phyloP scores from a whole-genome alignment of 2,888 invertebrate genomes.

The Mayetiola destructor region DNA sequence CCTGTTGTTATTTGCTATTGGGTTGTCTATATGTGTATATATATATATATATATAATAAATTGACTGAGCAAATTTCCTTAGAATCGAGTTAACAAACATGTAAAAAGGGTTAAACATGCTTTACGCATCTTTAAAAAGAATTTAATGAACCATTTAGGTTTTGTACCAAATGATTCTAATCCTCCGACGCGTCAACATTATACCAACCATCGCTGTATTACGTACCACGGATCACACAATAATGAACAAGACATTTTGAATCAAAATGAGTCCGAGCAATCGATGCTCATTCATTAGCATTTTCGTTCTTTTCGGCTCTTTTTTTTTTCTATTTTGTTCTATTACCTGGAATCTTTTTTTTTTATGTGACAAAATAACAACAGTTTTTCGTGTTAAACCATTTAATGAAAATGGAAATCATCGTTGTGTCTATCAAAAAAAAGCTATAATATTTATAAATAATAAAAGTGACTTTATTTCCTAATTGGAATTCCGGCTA shows the following conservation, averaged over 20 bases:
- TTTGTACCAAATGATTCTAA: slow-evolving; percentile 1
- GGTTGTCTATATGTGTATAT: neutral
- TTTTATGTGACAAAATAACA: no score
- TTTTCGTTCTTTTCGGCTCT: no score
- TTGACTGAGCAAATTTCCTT: neutral
- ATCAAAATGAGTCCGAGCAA: no score
- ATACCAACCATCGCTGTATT: neutral
- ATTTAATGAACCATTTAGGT: slow-evolving; percentile 12
- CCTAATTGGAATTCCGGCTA: no score
- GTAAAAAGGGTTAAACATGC: slow-evolving; percentile 8
- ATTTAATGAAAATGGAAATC: no score
- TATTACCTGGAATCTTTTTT: no score
- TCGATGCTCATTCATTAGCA: no score
- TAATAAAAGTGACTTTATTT: no score
- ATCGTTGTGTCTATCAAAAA: no score
- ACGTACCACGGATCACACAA: neutral
- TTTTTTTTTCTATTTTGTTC: no score
- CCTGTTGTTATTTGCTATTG: neutral
- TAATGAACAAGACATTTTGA: neutral
- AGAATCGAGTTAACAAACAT: neutral
- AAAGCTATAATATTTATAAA: no score
- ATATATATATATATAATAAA: neutral
- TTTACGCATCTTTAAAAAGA: slow-evolving; percentile 7
- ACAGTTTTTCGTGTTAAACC: no score
- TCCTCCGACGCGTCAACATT: neutral